Evolutionary conservation across 2,113 vertebrate genomes (phyloP).

Genomic region (Aptenodytes forsteri): DNA sequence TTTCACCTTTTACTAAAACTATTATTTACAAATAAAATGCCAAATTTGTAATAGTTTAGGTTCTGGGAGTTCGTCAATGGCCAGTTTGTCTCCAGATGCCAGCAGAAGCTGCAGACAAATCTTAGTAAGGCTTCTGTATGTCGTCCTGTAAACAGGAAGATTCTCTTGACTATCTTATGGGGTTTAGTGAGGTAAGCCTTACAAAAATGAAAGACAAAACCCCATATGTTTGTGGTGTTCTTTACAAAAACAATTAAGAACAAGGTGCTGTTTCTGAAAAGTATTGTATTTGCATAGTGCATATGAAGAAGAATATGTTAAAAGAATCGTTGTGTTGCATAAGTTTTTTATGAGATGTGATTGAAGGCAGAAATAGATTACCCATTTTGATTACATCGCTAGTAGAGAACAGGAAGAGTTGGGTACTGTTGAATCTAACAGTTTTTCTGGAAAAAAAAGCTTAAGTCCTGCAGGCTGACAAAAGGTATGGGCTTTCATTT

Average conservation of each 20-base stretch:
- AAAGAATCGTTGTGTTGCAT: neutral
- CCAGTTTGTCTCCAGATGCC: neutral
- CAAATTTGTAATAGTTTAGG: neutral
- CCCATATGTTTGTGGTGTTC: neutral
- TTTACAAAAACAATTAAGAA: neutral
- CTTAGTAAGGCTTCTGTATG: neutral
- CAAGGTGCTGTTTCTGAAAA: neutral
- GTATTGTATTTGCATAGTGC: accelerated
- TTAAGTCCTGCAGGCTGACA: neutral
- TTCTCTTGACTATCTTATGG: accelerated
- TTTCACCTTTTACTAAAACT: neutral
- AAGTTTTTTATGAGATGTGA: neutral
- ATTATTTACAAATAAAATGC: neutral
- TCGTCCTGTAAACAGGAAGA: neutral
- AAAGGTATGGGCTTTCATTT: neutral
- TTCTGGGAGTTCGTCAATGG: neutral
- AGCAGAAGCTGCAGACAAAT: neutral
- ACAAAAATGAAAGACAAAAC: neutral
- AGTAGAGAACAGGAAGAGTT: neutral
- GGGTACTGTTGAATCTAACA: neutral
- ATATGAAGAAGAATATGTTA: neutral
- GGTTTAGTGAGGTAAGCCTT: neutral
- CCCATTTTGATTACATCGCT: neutral
- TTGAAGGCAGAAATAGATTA: neutral
- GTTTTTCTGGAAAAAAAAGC: neutral